A percentile compares a stretch with the other conserved stretches of the same genome.
Conservation (phyloP, 2,113 vertebrate species). For the Riparia riparia region DNA sequence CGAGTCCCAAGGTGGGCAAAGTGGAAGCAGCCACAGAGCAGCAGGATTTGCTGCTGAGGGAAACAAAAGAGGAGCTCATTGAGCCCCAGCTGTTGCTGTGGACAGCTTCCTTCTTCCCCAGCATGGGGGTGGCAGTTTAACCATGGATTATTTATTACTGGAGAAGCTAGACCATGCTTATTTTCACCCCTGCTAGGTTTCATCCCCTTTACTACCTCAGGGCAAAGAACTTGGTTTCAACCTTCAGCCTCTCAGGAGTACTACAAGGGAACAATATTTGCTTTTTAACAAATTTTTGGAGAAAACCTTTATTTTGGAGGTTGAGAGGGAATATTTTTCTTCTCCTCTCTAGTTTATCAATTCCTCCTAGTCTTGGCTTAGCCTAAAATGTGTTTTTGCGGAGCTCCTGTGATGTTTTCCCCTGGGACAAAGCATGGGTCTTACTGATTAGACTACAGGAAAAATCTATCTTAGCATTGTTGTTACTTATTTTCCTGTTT, state of each 20-base stretch:
- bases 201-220: neutral
- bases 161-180: neutral
- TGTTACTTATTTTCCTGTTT: neutral
- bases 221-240: neutral
- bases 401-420: neutral
- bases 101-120: neutral
- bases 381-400: neutral
- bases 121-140: neutral
- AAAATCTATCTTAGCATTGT: neutral
- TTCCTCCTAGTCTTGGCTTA: neutral
- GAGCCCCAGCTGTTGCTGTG: neutral
- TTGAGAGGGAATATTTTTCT: neutral
- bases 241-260: neutral
- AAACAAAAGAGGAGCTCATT: neutral
- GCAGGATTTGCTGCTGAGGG: neutral
- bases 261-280: neutral
- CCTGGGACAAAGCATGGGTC: neutral
- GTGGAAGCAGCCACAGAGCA: neutral
- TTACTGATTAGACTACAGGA: neutral
- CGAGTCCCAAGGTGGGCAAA: neutral
- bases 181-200: neutral
- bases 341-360: neutral
- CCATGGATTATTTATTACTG: neutral
- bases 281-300: neutral
- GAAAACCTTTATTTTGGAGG: rapidly evolving